Evolutionary conservation across 2,797 vertebrate genomes (phyloP), one percentile per base, ranked within the genome.

Genomic region (Eospalax fontanierii): DNA sequence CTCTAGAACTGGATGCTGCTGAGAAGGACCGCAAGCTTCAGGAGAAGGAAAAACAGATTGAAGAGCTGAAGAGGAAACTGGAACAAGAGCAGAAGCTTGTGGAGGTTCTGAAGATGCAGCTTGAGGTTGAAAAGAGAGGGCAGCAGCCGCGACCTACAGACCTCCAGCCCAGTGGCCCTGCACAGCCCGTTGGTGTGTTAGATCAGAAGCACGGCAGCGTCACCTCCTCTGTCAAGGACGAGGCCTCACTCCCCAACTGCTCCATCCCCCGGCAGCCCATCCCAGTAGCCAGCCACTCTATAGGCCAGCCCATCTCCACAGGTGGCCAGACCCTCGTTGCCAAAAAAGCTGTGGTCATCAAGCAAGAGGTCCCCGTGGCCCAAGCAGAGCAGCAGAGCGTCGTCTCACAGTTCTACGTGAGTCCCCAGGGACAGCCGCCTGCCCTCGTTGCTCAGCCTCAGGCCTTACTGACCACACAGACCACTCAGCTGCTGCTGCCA

Each of bases 31-130:
- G 99, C 92, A 99, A 99, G 88, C 99, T 99, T 63, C 99, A 99
- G 26, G 99, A 99, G 97, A 99, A 99, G 94, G 99, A 99, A 97
- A 99, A 99, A 66, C 99, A 99, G 98, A 99, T 99, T 26, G 98
- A 99, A 97, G 99, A 99, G 97, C 98, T 99, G 61, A 99, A 99
- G 98, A 98, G 99, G 86, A 99, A 99, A 98, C 98, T 99, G 98
- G 99, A 99, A 98, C 99, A 99, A 93, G 99, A 99, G 98, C 99
- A 99, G 97, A 99, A 98, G 96, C 98, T 99, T 28, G 99, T 99
- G 97, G 99, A 99, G 98, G 99, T 99, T 93, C 97, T 99, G 90
- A 99, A 99, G 98, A 99, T 99, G 99, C 99, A 99, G 93, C 99
- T 99, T 57, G 99, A 99, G 97, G 99, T 99, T 95, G 99, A 99